Conservation (phyloP, 2,888 invertebrate species). For the Tiphia femorata region DNA sequence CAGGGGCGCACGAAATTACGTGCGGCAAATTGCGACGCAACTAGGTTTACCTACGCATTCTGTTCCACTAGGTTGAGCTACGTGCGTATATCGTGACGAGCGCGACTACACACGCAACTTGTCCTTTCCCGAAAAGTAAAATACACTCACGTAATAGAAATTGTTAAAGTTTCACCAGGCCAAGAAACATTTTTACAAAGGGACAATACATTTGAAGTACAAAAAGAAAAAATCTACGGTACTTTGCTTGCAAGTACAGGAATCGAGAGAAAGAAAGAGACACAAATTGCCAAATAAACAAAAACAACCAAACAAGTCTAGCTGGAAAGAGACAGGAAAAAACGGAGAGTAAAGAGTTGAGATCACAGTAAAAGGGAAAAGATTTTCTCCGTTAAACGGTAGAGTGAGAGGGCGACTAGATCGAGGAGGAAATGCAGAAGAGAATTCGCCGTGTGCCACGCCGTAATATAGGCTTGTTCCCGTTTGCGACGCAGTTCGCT, state of each 20-base stretch:
- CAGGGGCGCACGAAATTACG: slow-evolving; percentile 42
- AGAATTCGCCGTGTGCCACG: slow-evolving; percentile 49
- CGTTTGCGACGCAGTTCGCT: slow-evolving; percentile 56
- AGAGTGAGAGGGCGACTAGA: slow-evolving; percentile 14
- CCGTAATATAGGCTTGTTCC: slow-evolving; percentile 65
- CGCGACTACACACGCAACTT: neutral
- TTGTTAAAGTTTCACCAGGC: no score
- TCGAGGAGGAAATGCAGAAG: slow-evolving; percentile 1
- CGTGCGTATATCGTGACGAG: slow-evolving; percentile 38
- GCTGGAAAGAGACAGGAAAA: slow-evolving; percentile 1
- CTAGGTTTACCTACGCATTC: slow-evolving; percentile 45
- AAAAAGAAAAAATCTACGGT: no score
- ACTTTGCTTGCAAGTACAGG: no score
- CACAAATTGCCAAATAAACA: no score
- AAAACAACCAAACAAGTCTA: no score
- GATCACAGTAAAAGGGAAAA: slow-evolving; percentile 4
- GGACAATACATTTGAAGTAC: no score
- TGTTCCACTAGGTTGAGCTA: slow-evolving; percentile 36
- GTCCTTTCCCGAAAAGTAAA: no score
- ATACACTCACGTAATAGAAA: no score
- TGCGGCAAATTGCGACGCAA: slow-evolving; percentile 49
- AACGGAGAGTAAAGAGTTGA: slow-evolving; percentile 16
- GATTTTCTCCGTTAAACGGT: no score
- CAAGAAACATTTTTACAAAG: no score
- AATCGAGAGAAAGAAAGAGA: neutral